Evolutionary conservation across 2,888 invertebrate species (phyloP).

Genomic region (Pemphredon lugubris): DNA sequence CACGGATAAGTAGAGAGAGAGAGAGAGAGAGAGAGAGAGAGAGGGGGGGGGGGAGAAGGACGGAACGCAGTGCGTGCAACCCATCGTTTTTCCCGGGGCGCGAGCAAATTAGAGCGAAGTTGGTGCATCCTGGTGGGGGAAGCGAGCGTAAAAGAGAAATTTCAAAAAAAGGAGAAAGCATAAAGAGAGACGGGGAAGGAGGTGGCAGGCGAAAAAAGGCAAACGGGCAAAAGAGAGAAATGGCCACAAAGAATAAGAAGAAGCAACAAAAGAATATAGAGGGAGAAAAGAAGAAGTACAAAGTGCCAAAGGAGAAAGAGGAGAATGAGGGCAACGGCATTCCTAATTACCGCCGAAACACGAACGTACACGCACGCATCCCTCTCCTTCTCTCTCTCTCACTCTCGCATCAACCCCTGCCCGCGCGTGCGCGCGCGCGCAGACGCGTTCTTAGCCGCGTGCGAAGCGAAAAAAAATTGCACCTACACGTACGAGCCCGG

Average conservation of each 20-base stretch:
- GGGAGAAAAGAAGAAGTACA: background rate
- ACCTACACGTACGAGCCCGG: slow-evolving; percentile 25
- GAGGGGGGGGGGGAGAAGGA: too few relatives aligned
- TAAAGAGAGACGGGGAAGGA: background rate
- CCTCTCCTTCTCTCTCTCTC: too few relatives aligned
- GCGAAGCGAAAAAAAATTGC: slow-evolving; percentile 44
- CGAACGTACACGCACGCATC: slow-evolving; percentile 20
- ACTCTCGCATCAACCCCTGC: too few relatives aligned
- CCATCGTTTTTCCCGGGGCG: slow-evolving; percentile 47
- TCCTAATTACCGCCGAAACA: slow-evolving; percentile 62
- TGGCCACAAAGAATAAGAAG: slow-evolving; percentile 8
- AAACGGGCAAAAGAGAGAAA: slow-evolving; percentile 1
- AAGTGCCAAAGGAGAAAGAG: background rate
- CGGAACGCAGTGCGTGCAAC: background rate
- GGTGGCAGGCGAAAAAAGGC: background rate
- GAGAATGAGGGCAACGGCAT: slow-evolving; percentile 27
- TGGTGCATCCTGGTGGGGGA: slow-evolving; percentile 4
- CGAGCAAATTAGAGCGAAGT: slow-evolving; percentile 60
- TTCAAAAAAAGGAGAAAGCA: slow-evolving; percentile 16
- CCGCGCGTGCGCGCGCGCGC: background rate
- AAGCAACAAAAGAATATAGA: slow-evolving; percentile 4
- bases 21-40: too few relatives aligned
- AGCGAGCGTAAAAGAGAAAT: slow-evolving; percentile 23
- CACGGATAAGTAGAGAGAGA: too few relatives aligned
- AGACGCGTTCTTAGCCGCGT: slow-evolving; percentile 7